phyloP scores from a whole-genome alignment of 2,797 vertebrate genomes.

The Philypnodon macrostomus region DNA sequence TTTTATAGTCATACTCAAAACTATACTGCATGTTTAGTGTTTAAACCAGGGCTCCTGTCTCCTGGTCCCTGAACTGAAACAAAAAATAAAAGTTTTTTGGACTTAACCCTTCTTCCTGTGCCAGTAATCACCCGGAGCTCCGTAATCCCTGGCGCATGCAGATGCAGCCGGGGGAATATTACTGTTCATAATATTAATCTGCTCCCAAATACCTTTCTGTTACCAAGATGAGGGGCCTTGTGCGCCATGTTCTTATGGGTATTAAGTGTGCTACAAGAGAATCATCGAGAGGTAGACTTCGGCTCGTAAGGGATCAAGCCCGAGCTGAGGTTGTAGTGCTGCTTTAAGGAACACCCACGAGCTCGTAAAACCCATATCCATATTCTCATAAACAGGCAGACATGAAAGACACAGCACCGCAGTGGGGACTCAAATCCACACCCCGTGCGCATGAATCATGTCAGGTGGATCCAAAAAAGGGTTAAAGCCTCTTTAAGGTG shows the following conservation, averaged over 20 bases:
- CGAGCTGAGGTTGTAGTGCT: conserved; percentile 73
- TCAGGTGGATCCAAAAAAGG: conserved; percentile 72
- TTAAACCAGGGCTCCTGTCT: conserved; percentile 35
- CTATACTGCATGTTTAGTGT: no score
- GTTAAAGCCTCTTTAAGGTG: conserved; percentile 80
- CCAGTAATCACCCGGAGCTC: conserved; percentile 85
- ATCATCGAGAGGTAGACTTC: conserved; percentile 82
- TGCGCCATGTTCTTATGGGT: conserved; percentile 77
- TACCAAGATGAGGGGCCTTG: conserved; percentile 76
- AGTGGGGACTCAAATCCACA: conserved; percentile 69
- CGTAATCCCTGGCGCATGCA: conserved; percentile 87
- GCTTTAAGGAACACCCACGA: conserved; percentile 76
- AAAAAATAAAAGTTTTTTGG: conserved; percentile 73
- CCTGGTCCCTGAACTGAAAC: conserved; percentile 65
- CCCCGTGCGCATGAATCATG: conserved; percentile 70
- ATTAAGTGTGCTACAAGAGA: conserved; percentile 83
- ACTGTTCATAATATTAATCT: conserved; percentile 90
- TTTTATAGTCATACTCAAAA: no score
- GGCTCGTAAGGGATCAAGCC: conserved; percentile 80
- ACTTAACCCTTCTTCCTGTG: conserved; percentile 79
- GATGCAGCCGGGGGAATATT: conserved; percentile 87
- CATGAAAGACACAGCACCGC: conserved; percentile 70
- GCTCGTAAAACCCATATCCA: conserved; percentile 67
- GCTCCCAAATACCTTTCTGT: conserved; percentile 82
- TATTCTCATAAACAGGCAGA: conserved; percentile 77